Conservation (phyloP, 1,140 invertebrate genomes). For the Habropoda laboriosa region DNA sequence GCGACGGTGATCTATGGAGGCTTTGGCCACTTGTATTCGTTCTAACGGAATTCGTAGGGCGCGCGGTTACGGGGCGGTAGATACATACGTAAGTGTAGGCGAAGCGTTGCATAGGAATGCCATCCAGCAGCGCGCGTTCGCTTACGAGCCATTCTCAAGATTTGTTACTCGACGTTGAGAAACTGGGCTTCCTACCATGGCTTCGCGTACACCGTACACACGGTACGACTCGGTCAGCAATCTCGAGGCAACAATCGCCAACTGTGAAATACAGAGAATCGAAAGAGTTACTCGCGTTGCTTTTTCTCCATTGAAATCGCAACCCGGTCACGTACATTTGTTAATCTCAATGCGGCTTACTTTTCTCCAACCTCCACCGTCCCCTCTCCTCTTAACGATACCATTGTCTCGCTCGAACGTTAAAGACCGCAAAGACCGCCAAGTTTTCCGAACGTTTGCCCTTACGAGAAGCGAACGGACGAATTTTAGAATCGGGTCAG, state of each 20-base stretch:
- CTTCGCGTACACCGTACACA: conserved; percentile 1
- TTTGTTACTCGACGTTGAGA: conserved; percentile 70
- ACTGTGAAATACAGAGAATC: conserved; percentile 27
- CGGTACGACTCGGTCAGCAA: conserved; percentile 28
- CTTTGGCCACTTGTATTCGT: conserved; percentile 1
- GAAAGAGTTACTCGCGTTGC: conserved; percentile 13
- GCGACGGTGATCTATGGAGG: conserved; percentile 49
- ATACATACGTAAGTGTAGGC: not conserved
- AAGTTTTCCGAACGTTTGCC: not conserved
- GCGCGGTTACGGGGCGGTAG: conserved; percentile 3
- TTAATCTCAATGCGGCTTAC: conserved; percentile 33
- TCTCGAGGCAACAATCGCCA: conserved; percentile 50
- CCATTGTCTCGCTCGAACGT: not conserved
- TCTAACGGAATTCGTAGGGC: not conserved
- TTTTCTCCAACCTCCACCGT: not conserved
- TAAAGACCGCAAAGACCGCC: not conserved
- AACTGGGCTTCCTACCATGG: conserved; percentile 50
- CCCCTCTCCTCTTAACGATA: not conserved
- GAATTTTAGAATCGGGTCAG: not conserved
- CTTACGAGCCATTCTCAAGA: conserved; percentile 52
- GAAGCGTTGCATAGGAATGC: conserved; percentile 33
- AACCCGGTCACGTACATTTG: conserved; percentile 40
- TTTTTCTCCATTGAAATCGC: conserved; percentile 32
- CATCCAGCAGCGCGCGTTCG: not conserved
- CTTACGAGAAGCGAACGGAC: not conserved